These are phyloP conservation scores for Eretmochelys imbricata DNA, from an alignment of 2,113 vertebrate species.

Conservation along the genomic window DNA sequence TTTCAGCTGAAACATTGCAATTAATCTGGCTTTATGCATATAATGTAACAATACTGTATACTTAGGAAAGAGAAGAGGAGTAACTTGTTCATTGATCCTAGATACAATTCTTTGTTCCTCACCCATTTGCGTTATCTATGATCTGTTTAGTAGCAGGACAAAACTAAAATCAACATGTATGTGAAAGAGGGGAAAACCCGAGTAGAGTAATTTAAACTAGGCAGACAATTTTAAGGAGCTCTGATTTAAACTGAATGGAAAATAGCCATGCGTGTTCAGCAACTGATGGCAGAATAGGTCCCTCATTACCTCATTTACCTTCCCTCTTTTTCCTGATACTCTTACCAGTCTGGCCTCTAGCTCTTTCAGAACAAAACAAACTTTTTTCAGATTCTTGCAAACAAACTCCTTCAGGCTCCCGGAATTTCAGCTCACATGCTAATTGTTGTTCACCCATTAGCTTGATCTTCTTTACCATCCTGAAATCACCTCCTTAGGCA, in stretches of 20 bases:
- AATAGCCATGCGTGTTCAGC: constrained; percentile 36
- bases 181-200: constrained; percentile 54
- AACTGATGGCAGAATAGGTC: constrained; percentile 40
- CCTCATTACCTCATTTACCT: constrained; percentile 29
- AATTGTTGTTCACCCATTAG: constrained; percentile 19
- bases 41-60: constrained; percentile 39
- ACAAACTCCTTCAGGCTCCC: background rate
- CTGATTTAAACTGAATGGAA: constrained; percentile 66
- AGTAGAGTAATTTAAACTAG: constrained; percentile 43
- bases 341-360: constrained; percentile 18
- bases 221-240: constrained; percentile 58
- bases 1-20: constrained; percentile 56
- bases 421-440: background rate
- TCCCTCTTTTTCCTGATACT: constrained; percentile 7
- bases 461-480: background rate
- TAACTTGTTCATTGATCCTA: constrained; percentile 44
- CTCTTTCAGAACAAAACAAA: constrained; percentile 37
- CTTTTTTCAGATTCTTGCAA: constrained; percentile 13
- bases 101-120: constrained; percentile 37
- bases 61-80: constrained; percentile 23
- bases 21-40: constrained; percentile 41
- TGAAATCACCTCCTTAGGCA: background rate
- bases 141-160: constrained; percentile 20
- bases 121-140: constrained; percentile 48
- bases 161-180: constrained; percentile 55